phyloP scores from a whole-genome alignment of 2,113 vertebrate genomes.

The Myanophis thanlyinensis region DNA sequence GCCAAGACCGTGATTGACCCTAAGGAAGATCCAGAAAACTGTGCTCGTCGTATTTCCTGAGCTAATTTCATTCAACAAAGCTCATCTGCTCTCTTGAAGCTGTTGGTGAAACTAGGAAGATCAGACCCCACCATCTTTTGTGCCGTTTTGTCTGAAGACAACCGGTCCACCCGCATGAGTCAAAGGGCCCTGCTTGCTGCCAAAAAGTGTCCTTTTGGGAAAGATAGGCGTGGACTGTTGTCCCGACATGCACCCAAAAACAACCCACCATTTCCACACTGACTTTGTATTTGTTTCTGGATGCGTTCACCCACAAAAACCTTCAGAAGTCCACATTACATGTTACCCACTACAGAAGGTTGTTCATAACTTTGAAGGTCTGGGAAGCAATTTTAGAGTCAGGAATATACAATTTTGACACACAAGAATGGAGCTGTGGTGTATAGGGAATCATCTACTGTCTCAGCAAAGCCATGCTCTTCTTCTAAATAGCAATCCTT shows the following conservation, averaged over 20 bases:
- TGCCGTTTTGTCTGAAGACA: background rate
- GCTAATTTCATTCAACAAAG: background rate
- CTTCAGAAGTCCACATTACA: slow-evolving; percentile 3
- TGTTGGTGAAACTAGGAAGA: background rate
- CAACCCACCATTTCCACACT: background rate
- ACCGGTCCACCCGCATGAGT: background rate
- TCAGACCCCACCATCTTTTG: background rate
- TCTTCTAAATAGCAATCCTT: background rate
- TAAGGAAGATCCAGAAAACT: background rate
- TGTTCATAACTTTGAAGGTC: background rate
- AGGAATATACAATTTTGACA: slow-evolving; percentile 34
- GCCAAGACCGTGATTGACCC: too few species aligned
- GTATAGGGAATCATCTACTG: background rate
- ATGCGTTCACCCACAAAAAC: slow-evolving; percentile 3
- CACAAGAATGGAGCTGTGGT: slow-evolving; percentile 34
- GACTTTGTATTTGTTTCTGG: background rate
- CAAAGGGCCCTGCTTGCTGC: background rate
- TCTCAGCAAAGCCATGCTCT: background rate
- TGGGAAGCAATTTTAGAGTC: slow-evolving; percentile 35
- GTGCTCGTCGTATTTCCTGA: background rate
- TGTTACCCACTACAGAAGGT: background rate
- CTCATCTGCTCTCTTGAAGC: background rate
- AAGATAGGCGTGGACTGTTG: slow-evolving; percentile 3
- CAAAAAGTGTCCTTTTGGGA: background rate
- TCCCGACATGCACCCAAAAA: background rate